phyloP scores from a whole-genome alignment of 1,140 invertebrate genomes.

The Lepidotrigona ventralis region DNA sequence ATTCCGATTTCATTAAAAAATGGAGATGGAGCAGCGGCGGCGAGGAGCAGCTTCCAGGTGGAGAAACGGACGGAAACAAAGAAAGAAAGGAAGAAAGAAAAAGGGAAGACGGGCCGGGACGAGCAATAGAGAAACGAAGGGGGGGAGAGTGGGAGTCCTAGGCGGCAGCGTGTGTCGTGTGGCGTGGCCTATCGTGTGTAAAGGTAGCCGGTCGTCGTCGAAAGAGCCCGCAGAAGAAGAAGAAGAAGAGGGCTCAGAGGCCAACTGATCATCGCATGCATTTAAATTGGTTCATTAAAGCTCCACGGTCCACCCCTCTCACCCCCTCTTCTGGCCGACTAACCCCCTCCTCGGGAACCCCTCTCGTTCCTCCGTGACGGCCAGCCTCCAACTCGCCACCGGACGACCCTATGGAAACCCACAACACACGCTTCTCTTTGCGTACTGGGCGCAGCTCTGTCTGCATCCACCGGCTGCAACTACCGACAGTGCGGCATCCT shows the following conservation, averaged over 20 bases:
- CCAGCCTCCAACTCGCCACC: constrained; percentile 69
- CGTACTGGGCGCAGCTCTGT: constrained; percentile 30
- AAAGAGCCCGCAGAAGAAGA: constrained; percentile 73
- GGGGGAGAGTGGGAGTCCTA: constrained; percentile 53
- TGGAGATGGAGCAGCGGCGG: constrained; percentile 57
- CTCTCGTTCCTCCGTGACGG: constrained; percentile 56
- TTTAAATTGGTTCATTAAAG: constrained; percentile 82
- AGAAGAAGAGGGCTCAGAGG: constrained; percentile 78
- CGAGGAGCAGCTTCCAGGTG: constrained; percentile 54
- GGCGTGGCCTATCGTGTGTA: constrained; percentile 67
- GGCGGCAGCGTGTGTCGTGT: constrained; percentile 66
- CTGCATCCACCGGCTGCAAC: constrained; percentile 40
- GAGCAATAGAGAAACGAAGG: constrained; percentile 5
- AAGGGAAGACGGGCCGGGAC: background rate
- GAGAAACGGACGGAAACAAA: constrained; percentile 57
- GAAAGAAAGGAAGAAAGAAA: background rate
- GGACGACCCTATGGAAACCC: constrained; percentile 66
- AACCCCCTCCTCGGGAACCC: constrained; percentile 57
- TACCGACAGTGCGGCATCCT: constrained; percentile 58
- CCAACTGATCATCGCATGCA: constrained; percentile 81
- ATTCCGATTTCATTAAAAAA: constrained; percentile 71
- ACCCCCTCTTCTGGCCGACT: constrained; percentile 44
- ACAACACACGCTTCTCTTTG: constrained; percentile 56
- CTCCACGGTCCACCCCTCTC: constrained; percentile 68
- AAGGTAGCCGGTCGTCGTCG: constrained; percentile 71